Conservation (phyloP, 2,797 vertebrate species). For the Dromococcyx pavoninus region DNA sequence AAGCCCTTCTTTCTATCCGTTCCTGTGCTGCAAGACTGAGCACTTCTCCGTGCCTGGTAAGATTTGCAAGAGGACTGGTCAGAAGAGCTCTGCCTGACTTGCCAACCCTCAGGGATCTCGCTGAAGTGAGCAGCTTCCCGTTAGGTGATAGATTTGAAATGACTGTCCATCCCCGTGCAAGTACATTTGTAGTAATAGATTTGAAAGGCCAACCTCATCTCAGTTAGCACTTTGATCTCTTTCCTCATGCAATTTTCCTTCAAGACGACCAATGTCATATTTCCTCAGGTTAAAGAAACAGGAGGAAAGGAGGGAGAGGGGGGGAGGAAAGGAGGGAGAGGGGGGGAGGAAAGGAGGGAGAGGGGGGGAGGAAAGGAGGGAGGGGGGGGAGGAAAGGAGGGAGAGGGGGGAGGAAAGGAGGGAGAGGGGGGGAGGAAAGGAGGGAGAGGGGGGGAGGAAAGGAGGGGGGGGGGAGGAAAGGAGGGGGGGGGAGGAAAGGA, state of each 20-base stretch:
- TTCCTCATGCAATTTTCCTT: neutral
- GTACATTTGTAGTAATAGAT: neutral
- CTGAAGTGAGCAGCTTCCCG: neutral
- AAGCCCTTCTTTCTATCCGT: neutral
- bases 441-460: no score
- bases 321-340: neutral
- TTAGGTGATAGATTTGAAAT: neutral
- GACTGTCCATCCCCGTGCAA: neutral
- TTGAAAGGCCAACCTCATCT: neutral
- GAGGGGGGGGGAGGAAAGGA: neutral
- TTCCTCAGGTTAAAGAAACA: neutral
- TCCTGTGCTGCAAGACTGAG: neutral
- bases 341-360: neutral
- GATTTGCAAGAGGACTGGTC: neutral
- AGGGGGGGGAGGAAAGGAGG: neutral
- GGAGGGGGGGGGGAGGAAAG: no score
- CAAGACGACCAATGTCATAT: neutral
- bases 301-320: neutral
- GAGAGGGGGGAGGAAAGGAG: no score
- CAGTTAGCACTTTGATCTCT: neutral
- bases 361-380: neutral
- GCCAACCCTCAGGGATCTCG: neutral
- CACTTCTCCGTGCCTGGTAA: neutral
- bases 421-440: no score
- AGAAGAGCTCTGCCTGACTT: neutral